A percentile compares a stretch with the other conserved stretches of the same genome.
These are phyloP conservation scores for Apogon talboti DNA, from an alignment of 2,797 vertebrate species.

Conservation along the genomic window DNA sequence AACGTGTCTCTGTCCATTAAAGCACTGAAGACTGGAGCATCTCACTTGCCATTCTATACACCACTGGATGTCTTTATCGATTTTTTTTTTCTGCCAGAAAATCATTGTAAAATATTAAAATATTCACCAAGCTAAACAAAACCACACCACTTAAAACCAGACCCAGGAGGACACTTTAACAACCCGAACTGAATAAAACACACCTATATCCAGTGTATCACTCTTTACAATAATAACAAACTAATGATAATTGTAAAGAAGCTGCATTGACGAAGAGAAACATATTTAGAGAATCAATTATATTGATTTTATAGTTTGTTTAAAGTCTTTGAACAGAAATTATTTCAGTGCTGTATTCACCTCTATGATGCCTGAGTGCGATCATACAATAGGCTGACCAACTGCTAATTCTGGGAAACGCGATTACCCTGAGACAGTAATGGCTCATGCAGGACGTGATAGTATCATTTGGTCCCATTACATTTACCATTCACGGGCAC, in stretches of 20 bases:
- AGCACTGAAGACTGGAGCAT: too few species aligned
- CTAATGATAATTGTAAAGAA: conserved; percentile 5
- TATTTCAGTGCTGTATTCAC: conserved; percentile 28
- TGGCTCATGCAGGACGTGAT: conserved; percentile 51
- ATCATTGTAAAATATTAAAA: too few species aligned
- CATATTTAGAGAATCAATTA: background rate
- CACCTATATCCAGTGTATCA: too few species aligned
- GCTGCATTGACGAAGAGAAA: conserved; percentile 4
- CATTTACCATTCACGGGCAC: conserved; percentile 54
- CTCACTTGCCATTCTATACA: too few species aligned
- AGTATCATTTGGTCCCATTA: conserved; percentile 60
- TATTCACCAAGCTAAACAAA: too few species aligned
- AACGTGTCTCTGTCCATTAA: too few species aligned
- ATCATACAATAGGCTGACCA: conserved; percentile 43
- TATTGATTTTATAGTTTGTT: conserved; percentile 10
- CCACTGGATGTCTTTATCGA: too few species aligned
- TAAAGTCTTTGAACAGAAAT: conserved; percentile 32
- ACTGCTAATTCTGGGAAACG: conserved; percentile 53
- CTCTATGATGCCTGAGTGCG: conserved; percentile 33
- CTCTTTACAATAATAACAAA: background rate
- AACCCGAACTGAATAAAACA: too few species aligned
- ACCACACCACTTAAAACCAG: too few species aligned
- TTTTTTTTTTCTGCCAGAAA: too few species aligned
- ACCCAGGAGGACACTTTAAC: too few species aligned
- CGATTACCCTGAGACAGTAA: conserved; percentile 56